A percentile compares a stretch with the other conserved stretches of the same genome.
phyloP scores from a whole-genome alignment of 2,888 invertebrate genomes.

The Margaritifera margaritifera region DNA sequence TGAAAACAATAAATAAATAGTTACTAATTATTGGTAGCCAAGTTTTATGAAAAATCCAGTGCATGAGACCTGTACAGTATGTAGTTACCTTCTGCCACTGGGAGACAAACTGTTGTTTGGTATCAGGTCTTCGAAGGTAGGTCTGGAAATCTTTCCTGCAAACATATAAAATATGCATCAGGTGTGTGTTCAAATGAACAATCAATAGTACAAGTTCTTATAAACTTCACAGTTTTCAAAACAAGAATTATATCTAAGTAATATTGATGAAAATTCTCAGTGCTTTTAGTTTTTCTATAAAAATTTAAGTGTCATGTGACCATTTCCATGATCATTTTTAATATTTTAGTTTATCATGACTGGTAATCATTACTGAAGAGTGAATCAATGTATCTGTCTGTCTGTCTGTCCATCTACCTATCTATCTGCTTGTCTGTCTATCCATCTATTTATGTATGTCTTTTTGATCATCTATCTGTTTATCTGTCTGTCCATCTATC shows the following conservation, averaged over 20 bases:
- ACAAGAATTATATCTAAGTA: too few relatives aligned
- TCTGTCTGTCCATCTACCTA: background rate
- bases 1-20: background rate
- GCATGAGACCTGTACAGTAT: background rate
- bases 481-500: too few relatives aligned
- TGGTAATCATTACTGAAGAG: background rate
- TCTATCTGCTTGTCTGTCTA: too few relatives aligned
- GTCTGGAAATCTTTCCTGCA: slow-evolving; percentile 65
- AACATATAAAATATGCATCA: slow-evolving; percentile 8
- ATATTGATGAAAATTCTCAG: too few relatives aligned
- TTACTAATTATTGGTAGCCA: background rate
- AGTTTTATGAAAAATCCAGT: background rate
- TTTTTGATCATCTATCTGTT: too few relatives aligned
- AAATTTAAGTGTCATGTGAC: too few relatives aligned
- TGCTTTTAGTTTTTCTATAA: too few relatives aligned
- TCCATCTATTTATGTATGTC: too few relatives aligned
- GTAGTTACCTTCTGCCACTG: slow-evolving; percentile 70
- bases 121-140: slow-evolving; percentile 69
- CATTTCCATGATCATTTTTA: background rate
- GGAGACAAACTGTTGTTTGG: slow-evolving; percentile 70
- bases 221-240: too few relatives aligned
- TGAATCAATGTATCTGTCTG: background rate
- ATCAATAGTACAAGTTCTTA: too few relatives aligned
- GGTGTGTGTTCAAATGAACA: too few relatives aligned
- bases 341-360: background rate